Evolutionary conservation across 2,888 invertebrate genomes (phyloP), one percentile per base, ranked within the genome.

Genomic region (Morpho deidamia): DNA sequence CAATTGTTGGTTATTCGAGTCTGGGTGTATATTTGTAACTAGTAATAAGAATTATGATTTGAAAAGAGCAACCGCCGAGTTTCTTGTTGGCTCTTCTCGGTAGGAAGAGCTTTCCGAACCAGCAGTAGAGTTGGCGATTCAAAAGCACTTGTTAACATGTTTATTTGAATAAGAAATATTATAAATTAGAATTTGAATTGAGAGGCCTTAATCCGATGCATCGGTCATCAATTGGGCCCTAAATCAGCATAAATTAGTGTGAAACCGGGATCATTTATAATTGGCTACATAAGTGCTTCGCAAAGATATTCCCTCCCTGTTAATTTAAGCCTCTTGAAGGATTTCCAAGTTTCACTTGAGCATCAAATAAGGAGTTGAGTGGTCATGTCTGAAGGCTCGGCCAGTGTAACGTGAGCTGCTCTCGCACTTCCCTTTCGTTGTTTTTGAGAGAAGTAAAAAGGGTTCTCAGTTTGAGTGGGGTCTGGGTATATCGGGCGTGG

Each of bases 361-460:
- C 70, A 70, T 78, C 78, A 78, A 83, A 80, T 78, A 79, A 78
- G 79, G 76, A 64, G 71, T 78, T 76, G 79, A 84, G 83, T 81
- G 83, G 82, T 71, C 78, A 75, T 83, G 83, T 83, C 80, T 78
- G 73, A 63, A 69, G 69, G 69, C 64, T 59, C 59, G 58, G 52
- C 84, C 73, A 77, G 64, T 65, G n/a, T 73, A 69, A 51, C 46
- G 51, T 63, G 83, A 72, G 35, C 81, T 67, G 58, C 68, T 61
- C 56, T 62, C 60, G 58, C 63, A 62, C 68, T 65, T 64, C 47
- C 53, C 56, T 48, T 65, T 55, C 65, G 74, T 73, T 76, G 78
- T 81, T 83, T 49, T 80, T 78, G 65, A 65, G 66, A 66, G 62
- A 55, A 53, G 64, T 68, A 62, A 61, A 65, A 70, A 66, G 58